Base-by-base conservation (phyloP, 1,140 invertebrate species). In the Lordiphosa mommai region DNA sequence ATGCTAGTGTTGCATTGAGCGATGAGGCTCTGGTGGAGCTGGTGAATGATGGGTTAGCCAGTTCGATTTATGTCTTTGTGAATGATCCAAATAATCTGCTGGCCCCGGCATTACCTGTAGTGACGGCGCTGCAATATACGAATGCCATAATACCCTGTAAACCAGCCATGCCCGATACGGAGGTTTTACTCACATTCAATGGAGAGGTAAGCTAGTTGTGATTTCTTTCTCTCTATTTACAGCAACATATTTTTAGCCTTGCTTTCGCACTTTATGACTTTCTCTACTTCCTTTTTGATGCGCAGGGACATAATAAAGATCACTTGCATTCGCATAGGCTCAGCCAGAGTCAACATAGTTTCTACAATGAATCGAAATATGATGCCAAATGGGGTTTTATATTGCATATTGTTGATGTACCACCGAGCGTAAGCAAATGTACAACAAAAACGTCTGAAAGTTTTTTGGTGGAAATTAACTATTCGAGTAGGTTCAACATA, bases 51-150 rank as follows among this genome's bases (percentile, higher is more conserved):
- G 68, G 65, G 23, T 72, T 89, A 36, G 90, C 89, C 4, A 87
- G 89, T 55, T 90, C 91, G 63, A 90, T 92, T 37, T 94, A 94
- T 63, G 87, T 94, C 52, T 94, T 92, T 70, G 92, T 94, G 0
- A 90, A 91, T 79, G 93, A 93, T 93, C 90, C 91, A 90, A 56
- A 77, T 17, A 90, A 86, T 69, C 86, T 91, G 44, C 90, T 93
- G 61, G 91, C 90, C 4, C 87, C 90, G 8, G 49, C 86, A 72
- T 14, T 59, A 4, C 32, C 77, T 13, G 61, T 90, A 9, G 72
- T 92, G 13, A 67, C 65, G 32, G 89, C 88, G 2, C 76, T 73
- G 29, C 88, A 89, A 46, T 90, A 90, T 55, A 80, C 74, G 27
- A 88, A 89, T 38, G 86, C 90, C 8, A 70, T 91, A 9, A 91